phyloP scores from a whole-genome alignment of 2,888 invertebrate species.

The Dromius quadrimaculatus region DNA sequence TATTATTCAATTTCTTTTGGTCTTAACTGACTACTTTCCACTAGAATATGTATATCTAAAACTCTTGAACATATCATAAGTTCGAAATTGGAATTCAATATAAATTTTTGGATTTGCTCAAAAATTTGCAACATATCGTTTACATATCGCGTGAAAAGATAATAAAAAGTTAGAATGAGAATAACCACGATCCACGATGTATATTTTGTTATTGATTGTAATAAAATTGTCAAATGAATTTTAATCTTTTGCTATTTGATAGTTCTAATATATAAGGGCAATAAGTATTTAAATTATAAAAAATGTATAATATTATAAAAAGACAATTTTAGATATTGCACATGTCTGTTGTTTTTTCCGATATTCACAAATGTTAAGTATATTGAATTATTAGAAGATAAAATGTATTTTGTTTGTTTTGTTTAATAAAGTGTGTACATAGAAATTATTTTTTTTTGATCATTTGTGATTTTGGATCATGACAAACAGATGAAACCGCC shows the following conservation, averaged over 20 bases:
- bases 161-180: conserved; percentile 57
- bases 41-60: no score
- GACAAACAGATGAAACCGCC: no score
- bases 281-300: conserved; percentile 52
- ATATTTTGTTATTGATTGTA: conserved; percentile 62
- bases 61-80: conserved; percentile 8
- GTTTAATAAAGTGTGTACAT: conserved; percentile 66
- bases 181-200: conserved; percentile 59
- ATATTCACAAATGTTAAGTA: conserved; percentile 66
- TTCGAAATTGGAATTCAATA: conserved; percentile 4
- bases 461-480: no score
- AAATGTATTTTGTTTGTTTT: conserved; percentile 66
- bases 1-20: no score
- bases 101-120: conserved; percentile 46
- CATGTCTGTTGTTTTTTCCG: conserved; percentile 66
- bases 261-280: conserved; percentile 53
- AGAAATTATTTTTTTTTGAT: conserved; percentile 53
- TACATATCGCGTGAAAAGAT: conserved; percentile 41
- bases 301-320: conserved; percentile 56
- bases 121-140: conserved; percentile 49
- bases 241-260: conserved; percentile 50
- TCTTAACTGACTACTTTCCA: no score
- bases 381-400: conserved; percentile 59
- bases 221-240: conserved; percentile 53
- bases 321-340: conserved; percentile 65